Conservation (phyloP, 2,113 vertebrate species). For the Galeopterus variegatus region DNA sequence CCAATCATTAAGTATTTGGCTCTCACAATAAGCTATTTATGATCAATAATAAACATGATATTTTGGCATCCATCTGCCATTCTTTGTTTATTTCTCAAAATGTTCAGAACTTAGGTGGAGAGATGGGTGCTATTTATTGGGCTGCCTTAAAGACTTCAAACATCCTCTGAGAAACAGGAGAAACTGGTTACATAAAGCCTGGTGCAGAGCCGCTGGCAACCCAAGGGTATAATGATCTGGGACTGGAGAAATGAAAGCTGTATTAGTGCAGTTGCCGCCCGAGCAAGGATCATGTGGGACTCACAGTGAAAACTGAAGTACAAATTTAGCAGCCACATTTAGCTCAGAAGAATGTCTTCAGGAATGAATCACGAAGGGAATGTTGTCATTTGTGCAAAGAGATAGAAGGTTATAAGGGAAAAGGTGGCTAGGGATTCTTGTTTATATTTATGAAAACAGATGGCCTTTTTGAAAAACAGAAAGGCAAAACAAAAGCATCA, state of each 20-base stretch:
- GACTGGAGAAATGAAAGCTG: conserved; percentile 57
- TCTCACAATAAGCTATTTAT: conserved; percentile 25
- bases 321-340: conserved; percentile 78
- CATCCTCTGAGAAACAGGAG: not conserved
- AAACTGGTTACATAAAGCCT: not conserved
- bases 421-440: conserved; percentile 67
- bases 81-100: conserved; percentile 42
- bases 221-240: conserved; percentile 32
- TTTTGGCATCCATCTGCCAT: conserved; percentile 65
- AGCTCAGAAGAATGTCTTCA: conserved; percentile 75
- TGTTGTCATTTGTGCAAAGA: conserved; percentile 69
- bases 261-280: not conserved
- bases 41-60: conserved; percentile 29
- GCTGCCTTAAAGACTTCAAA: conserved; percentile 47
- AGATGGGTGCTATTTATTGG: not conserved
- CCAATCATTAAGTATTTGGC: conserved; percentile 33
- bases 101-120: conserved; percentile 25
- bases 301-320: conserved; percentile 58
- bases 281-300: conserved; percentile 64
- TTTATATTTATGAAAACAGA: conserved; percentile 79
- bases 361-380: conserved; percentile 76
- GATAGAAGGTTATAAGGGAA: conserved; percentile 65
- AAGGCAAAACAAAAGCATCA: conserved; percentile 72
- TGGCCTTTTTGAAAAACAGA: conserved; percentile 71
- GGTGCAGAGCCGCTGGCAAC: not conserved